phyloP scores from a whole-genome alignment of 2,113 vertebrate genomes.

The Dascyllus trimaculatus region DNA sequence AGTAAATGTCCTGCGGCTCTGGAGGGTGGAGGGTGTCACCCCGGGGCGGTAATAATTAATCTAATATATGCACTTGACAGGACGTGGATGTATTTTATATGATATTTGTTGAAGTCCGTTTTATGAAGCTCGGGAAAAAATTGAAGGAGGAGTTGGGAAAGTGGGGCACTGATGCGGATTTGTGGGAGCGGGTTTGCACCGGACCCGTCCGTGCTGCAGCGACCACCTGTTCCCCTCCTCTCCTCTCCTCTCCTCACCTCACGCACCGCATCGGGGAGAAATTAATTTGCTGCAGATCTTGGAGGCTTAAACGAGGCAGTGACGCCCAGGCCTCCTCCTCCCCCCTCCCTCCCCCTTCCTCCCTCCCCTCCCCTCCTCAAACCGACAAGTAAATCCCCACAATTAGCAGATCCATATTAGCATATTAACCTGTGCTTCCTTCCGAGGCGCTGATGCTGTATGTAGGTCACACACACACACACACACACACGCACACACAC shows the following conservation, averaged over 20 bases:
- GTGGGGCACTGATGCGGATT: neutral
- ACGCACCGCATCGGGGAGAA: conserved; percentile 68
- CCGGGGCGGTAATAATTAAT: conserved; percentile 62
- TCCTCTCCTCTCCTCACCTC: conserved; percentile 74
- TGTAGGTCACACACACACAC: conserved; percentile 87
- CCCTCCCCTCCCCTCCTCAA: conserved; percentile 42
- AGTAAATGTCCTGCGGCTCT: conserved; percentile 58
- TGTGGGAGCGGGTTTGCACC: neutral
- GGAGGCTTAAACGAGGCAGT: conserved; percentile 70
- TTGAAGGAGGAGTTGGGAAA: neutral
- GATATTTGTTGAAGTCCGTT: conserved; percentile 30
- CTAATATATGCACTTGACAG: conserved; percentile 52
- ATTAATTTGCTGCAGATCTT: conserved; percentile 84
- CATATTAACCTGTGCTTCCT: conserved; percentile 85
- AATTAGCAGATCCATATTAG: conserved; percentile 86
- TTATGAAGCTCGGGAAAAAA: neutral
- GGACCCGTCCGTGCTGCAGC: too few relatives aligned
- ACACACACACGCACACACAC: too few relatives aligned
- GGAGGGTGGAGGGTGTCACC: conserved; percentile 42
- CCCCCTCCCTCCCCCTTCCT: conserved; percentile 5
- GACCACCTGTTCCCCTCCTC: conserved; percentile 82
- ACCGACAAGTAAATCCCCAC: conserved; percentile 79
- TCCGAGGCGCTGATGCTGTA: conserved; percentile 73
- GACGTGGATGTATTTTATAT: conserved; percentile 21
- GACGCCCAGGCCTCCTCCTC: conserved; percentile 53